Conservation (phyloP, 2,797 vertebrate genomes). For the Champsocephalus esox region DNA sequence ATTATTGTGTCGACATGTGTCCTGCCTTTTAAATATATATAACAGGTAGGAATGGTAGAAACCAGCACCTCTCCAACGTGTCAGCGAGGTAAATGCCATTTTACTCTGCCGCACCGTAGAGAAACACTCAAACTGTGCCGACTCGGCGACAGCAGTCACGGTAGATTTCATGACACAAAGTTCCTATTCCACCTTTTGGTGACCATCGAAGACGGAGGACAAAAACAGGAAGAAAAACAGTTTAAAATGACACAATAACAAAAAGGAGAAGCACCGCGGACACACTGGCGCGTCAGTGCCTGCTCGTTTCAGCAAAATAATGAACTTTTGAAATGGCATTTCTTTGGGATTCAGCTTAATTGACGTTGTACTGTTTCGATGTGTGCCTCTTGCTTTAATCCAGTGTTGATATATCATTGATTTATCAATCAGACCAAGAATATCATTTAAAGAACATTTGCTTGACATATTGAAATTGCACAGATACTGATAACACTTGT, state of each 20-base stretch:
- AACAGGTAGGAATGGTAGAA: background rate
- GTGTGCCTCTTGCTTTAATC: background rate
- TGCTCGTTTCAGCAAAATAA: background rate
- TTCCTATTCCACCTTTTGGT: background rate
- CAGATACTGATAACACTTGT: background rate
- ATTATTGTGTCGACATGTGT: background rate
- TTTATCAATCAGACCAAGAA: background rate
- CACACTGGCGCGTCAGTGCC: background rate
- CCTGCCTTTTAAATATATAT: background rate
- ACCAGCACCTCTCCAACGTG: background rate
- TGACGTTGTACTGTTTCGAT: background rate
- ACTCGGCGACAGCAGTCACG: background rate
- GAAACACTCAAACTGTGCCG: background rate
- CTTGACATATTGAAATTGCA: background rate
- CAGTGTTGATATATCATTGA: background rate
- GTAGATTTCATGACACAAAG: background rate
- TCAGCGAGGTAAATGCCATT: background rate
- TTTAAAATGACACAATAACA: too few relatives aligned
- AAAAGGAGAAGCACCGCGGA: conserved; percentile 2
- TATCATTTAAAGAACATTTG: too few relatives aligned
- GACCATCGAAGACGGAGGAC: background rate
- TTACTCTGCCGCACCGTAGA: background rate
- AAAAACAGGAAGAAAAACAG: too few relatives aligned
- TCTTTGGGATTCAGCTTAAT: background rate
- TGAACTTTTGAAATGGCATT: background rate